phyloP scores from a whole-genome alignment of 1,140 invertebrate genomes.

The Dreissena polymorpha region DNA sequence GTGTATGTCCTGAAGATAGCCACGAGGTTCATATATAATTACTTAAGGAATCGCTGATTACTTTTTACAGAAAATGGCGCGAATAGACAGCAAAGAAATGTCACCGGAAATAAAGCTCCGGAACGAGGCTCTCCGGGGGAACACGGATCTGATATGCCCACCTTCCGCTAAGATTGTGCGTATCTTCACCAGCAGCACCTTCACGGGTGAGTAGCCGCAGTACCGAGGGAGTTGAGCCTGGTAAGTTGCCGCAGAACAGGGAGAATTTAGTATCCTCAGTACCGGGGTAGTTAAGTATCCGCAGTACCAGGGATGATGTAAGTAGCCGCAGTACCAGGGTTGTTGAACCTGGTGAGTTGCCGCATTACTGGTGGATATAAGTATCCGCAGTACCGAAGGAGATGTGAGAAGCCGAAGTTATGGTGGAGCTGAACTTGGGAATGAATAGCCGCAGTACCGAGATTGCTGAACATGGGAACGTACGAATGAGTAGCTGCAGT shows the following conservation, averaged over 20 bases:
- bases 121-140: conserved; percentile 49
- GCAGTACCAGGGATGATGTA: not conserved
- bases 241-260: conserved; percentile 80
- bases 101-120: not conserved
- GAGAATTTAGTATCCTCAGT: not conserved
- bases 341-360: too few species aligned
- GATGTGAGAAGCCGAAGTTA: too few species aligned
- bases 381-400: too few species aligned
- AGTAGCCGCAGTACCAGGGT: not conserved
- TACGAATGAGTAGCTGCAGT: too few species aligned
- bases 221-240: conserved; percentile 91
- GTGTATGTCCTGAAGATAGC: too few species aligned
- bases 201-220: conserved; percentile 87
- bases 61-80: too few species aligned
- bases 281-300: not conserved
- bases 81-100: too few species aligned
- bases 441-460: too few species aligned
- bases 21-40: too few species aligned
- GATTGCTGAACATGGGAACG: too few species aligned
- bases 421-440: too few species aligned
- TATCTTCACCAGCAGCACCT: conserved; percentile 99
- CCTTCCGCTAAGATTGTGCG: conserved; percentile 98
- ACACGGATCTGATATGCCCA: conserved; percentile 79
- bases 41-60: conserved; percentile 81
- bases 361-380: too few species aligned